A percentile compares a stretch with the other conserved stretches of the same genome.
Evolutionary conservation across 2,113 vertebrate genomes (phyloP).

Genomic region (Ginglymostoma cirratum): DNA sequence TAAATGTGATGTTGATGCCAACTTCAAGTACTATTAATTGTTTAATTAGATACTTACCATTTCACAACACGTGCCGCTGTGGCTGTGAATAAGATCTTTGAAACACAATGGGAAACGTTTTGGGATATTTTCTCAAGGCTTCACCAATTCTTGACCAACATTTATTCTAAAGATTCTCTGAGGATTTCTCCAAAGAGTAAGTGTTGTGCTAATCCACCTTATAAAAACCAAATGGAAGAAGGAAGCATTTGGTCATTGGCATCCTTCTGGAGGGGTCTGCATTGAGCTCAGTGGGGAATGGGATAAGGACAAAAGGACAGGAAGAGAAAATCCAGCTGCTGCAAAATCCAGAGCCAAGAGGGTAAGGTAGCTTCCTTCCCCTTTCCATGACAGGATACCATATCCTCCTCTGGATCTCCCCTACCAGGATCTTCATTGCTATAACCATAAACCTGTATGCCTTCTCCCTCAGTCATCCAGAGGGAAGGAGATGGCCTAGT

Average conservation of each 20-base stretch:
- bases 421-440: too few relatives aligned
- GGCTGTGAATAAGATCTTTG: neutral
- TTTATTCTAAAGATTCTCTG: neutral
- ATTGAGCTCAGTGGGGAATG: neutral
- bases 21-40: neutral
- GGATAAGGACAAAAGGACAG: neutral
- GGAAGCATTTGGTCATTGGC: neutral
- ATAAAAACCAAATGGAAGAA: neutral
- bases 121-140: neutral
- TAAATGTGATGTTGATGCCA: neutral
- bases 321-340: neutral
- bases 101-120: neutral
- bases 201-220: neutral
- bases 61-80: neutral
- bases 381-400: neutral
- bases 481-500: too few relatives aligned
- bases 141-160: neutral
- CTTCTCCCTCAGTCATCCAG: neutral
- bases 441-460: neutral
- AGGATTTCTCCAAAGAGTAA: neutral
- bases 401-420: too few relatives aligned
- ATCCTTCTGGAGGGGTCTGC: neutral
- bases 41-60: neutral
- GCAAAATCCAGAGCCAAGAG: neutral
- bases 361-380: neutral